These are phyloP conservation scores for Channa striata DNA, from an alignment of 2,797 vertebrate genomes.

Conservation along the genomic window DNA sequence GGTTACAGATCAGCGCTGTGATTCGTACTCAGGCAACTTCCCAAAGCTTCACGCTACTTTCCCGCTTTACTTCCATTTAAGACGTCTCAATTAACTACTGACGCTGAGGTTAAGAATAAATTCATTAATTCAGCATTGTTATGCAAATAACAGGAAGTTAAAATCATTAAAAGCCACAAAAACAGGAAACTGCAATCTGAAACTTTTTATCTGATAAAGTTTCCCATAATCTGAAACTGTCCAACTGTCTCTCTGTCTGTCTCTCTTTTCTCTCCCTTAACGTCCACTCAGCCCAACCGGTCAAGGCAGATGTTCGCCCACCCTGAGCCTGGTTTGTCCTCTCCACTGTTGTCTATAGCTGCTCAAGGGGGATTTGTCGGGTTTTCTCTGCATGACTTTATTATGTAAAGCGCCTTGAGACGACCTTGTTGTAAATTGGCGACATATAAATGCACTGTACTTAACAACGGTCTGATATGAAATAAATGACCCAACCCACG, in stretches of 20 bases:
- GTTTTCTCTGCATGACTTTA: no score
- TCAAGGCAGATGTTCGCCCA: no score
- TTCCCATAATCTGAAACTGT: constrained; percentile 4
- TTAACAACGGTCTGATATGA: not conserved
- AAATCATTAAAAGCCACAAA: constrained; percentile 36
- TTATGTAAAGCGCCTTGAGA: no score
- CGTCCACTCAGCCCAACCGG: no score
- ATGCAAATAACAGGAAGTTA: constrained; percentile 26
- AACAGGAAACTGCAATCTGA: constrained; percentile 32
- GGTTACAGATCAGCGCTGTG: not conserved
- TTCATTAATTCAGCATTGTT: not conserved
- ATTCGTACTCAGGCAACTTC: not conserved
- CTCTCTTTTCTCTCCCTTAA: no score
- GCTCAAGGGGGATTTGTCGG: no score
- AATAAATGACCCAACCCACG: constrained; percentile 8
- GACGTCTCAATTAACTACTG: not conserved
- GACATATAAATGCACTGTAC: no score
- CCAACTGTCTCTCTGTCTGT: no score
- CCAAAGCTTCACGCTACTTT: no score
- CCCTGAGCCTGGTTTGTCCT: no score
- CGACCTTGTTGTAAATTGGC: no score
- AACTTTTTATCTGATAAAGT: constrained; percentile 19
- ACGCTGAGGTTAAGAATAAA: constrained; percentile 17
- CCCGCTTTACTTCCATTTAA: not conserved
- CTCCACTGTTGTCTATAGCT: no score